Evolutionary conservation across 1,140 invertebrate species (phyloP), one percentile per base, ranked within the genome.

Genomic region (Pantala flavescens): DNA sequence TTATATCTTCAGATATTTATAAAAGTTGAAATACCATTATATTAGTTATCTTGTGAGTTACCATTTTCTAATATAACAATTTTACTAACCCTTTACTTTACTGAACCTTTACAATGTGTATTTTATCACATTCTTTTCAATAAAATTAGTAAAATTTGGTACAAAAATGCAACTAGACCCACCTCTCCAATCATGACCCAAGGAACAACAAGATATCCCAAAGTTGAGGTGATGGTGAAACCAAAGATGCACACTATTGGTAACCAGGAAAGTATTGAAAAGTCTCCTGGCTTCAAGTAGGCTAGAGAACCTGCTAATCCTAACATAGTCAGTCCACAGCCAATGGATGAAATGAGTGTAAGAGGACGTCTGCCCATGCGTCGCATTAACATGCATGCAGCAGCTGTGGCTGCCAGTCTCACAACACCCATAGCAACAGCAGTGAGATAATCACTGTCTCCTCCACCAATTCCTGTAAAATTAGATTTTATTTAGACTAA

Each of bases 101-200:
- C 5, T 63, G 3, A 63, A 3, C 49, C 14, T 63, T 5, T 19
- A 7, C n/a, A 19, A 63, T 63, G 49, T 19, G n/a, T 63, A 63
- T 63, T 49, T 9, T 12, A 63, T 63, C 12, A 63, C 49, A 49
- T 11, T 63, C 3, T 36, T 36, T 36, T 36, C 9, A 2, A 36
- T 36, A 36, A 36, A 36, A 63, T 7, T 12, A 7, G 3, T 63
- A 63, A 49, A 3, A 21, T 63, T 21, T 63, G 1, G 1, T 63
- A 63, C 3, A 63, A 7, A 19, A 21, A 63, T 36, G 49, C 3
- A 14, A 21, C 12, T 5, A 19, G n/a, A 63, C 49, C 90, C 10
- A 90, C 87, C 80, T 90, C 89, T 2, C 89, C 89, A 75, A 91
- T 90, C 88, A 91, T 90, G 0, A 91, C 84, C 88, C 89, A 90